Percentiles rank a stretch among this genome's conserved stretches.
Conservation (phyloP, 2,888 invertebrate genomes). For the Taphrorychus bicolor region DNA sequence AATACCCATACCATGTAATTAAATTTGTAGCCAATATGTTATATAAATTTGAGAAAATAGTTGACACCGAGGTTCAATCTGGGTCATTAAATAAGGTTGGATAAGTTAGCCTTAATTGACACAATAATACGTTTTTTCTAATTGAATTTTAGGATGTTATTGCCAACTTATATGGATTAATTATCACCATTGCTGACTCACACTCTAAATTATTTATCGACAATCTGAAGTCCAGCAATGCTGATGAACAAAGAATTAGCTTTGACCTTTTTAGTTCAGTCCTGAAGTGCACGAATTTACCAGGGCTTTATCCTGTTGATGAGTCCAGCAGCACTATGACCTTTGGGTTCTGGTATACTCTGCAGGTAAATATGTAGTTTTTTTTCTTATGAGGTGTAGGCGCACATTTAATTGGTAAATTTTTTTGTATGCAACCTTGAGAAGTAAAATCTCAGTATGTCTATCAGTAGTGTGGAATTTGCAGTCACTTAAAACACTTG, state of each 20-base stretch:
- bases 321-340: slow-evolving; percentile 86
- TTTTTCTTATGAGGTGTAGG: too few relatives aligned
- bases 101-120: background rate
- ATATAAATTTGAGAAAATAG: slow-evolving; percentile 64
- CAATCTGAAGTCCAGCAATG: slow-evolving; percentile 61
- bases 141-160: slow-evolving; percentile 68
- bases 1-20: slow-evolving; percentile 62
- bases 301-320: slow-evolving; percentile 86
- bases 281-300: slow-evolving; percentile 79
- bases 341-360: slow-evolving; percentile 90
- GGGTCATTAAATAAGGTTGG: slow-evolving; percentile 54
- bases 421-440: too few relatives aligned
- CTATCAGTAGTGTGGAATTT: too few relatives aligned
- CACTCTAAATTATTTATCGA: slow-evolving; percentile 68
- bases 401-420: too few relatives aligned
- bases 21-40: slow-evolving; percentile 67
- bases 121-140: slow-evolving; percentile 8
- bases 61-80: slow-evolving; percentile 60
- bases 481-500: background rate
- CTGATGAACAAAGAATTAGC: slow-evolving; percentile 64
- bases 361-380: slow-evolving; percentile 83
- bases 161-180: slow-evolving; percentile 70
- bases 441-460: too few relatives aligned
- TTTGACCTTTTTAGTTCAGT: slow-evolving; percentile 74
- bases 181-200: slow-evolving; percentile 74